These are phyloP conservation scores for Sycophila texana DNA, from an alignment of 2,888 invertebrate genomes.

Conservation along the genomic window DNA sequence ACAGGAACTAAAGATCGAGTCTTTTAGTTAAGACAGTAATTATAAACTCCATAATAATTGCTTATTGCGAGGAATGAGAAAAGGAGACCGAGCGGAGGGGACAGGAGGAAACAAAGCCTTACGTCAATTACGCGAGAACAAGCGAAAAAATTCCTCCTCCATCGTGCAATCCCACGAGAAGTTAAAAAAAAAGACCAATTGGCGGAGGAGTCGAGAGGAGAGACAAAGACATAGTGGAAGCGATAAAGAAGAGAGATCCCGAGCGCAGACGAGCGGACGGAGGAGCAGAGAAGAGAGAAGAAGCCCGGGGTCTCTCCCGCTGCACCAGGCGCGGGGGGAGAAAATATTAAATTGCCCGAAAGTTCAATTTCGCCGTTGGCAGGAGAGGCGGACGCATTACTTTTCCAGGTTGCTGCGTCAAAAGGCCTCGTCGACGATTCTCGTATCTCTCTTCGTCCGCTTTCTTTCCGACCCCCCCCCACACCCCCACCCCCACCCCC, in stretches of 20 bases:
- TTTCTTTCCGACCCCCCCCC: not conserved
- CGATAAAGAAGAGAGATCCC: constrained; percentile 44
- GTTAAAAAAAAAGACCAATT: too few relatives aligned
- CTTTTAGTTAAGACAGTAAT: too few relatives aligned
- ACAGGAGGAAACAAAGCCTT: constrained; percentile 6
- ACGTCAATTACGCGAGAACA: not conserved
- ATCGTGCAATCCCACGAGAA: too few relatives aligned
- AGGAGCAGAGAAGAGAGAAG: constrained; percentile 10
- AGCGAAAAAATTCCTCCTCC: not conserved
- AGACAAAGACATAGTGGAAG: constrained; percentile 36
- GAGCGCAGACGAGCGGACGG: constrained; percentile 16
- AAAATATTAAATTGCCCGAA: constrained; percentile 56
- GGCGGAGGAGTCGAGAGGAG: constrained; percentile 9
- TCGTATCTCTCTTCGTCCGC: constrained; percentile 3
- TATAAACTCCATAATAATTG: not conserved
- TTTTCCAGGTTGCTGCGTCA: constrained; percentile 48
- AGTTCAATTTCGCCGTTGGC: constrained; percentile 54
- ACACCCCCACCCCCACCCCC: not conserved
- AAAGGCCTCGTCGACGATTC: constrained; percentile 46
- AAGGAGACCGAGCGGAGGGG: constrained; percentile 7
- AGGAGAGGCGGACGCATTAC: constrained; percentile 48
- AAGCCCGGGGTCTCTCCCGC: constrained; percentile 38
- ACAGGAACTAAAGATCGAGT: too few relatives aligned
- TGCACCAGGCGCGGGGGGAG: constrained; percentile 5
- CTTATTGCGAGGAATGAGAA: constrained; percentile 1